phyloP scores from a whole-genome alignment of 2,113 vertebrate genomes.

The Saccopteryx leptura region DNA sequence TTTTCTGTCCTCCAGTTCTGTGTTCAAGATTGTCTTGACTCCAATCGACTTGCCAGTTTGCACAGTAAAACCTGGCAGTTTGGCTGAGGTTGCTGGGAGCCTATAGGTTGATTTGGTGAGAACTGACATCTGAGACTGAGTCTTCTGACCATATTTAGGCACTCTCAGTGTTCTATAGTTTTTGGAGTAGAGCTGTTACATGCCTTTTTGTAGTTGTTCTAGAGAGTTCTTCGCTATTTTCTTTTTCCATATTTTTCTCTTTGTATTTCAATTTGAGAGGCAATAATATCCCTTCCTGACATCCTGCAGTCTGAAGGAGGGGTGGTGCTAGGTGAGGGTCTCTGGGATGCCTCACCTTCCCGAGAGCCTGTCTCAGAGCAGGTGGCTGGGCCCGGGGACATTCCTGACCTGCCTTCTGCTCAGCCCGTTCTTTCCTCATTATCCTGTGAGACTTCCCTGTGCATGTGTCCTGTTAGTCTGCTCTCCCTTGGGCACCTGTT shows the following conservation, averaged over 20 bases:
- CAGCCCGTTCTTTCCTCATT: too few species aligned
- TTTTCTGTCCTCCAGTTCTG: neutral
- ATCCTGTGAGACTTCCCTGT: too few species aligned
- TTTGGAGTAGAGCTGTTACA: neutral
- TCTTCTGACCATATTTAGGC: too few species aligned
- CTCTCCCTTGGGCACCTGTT: too few species aligned
- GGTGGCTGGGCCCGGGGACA: too few species aligned
- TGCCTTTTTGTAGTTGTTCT: neutral
- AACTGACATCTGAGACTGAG: rapidly evolving
- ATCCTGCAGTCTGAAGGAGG: neutral
- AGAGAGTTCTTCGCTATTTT: neutral
- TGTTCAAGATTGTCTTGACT: neutral
- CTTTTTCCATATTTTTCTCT: neutral
- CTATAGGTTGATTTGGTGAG: neutral
- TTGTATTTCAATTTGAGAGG: neutral
- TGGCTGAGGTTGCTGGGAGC: neutral
- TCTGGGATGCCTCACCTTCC: neutral
- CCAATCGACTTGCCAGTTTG: too few species aligned
- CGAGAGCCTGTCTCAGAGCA: neutral
- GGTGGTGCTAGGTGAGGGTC: rapidly evolving
- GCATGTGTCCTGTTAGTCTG: neutral
- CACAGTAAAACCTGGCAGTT: rapidly evolving
- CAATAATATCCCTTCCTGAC: too few species aligned
- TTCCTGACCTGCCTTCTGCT: too few species aligned
- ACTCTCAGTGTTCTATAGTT: neutral